phyloP scores from a whole-genome alignment of 2,797 vertebrate species.

The Schizopygopsis pylzovi region DNA sequence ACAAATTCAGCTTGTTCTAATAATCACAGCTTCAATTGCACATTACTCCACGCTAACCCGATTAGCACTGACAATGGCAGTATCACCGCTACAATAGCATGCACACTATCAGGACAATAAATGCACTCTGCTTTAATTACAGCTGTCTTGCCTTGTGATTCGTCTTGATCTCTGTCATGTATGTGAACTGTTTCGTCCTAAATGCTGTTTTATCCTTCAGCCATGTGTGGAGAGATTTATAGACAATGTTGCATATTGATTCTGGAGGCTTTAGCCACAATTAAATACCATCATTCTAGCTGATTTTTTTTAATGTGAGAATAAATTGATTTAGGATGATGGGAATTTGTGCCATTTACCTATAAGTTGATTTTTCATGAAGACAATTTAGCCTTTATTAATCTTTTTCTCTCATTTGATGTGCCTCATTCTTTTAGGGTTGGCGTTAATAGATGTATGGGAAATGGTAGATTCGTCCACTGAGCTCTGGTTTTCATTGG shows the following conservation, averaged over 20 bases:
- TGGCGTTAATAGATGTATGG: background rate
- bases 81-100: constrained; percentile 60
- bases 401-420: background rate
- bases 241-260: constrained; percentile 28
- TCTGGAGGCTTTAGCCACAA: constrained; percentile 31
- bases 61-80: constrained; percentile 63
- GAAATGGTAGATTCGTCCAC: background rate
- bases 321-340: background rate
- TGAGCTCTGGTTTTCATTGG: background rate
- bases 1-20: constrained; percentile 57
- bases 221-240: constrained; percentile 38
- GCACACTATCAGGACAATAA: constrained; percentile 59
- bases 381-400: background rate
- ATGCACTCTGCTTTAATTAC: constrained; percentile 65
- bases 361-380: background rate
- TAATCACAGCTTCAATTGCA: constrained; percentile 62
- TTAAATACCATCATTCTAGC: constrained; percentile 35
- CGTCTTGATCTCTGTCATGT: constrained; percentile 68
- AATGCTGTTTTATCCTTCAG: constrained; percentile 53
- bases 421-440: background rate
- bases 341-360: background rate
- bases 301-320: constrained; percentile 26
- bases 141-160: constrained; percentile 60
- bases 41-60: constrained; percentile 60
- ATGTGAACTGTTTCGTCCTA: constrained; percentile 51